A percentile compares a stretch with the other conserved stretches of the same genome.
These are phyloP conservation scores for Lasioglossum villosulum DNA, from an alignment of 2,888 invertebrate species.

Conservation along the genomic window DNA sequence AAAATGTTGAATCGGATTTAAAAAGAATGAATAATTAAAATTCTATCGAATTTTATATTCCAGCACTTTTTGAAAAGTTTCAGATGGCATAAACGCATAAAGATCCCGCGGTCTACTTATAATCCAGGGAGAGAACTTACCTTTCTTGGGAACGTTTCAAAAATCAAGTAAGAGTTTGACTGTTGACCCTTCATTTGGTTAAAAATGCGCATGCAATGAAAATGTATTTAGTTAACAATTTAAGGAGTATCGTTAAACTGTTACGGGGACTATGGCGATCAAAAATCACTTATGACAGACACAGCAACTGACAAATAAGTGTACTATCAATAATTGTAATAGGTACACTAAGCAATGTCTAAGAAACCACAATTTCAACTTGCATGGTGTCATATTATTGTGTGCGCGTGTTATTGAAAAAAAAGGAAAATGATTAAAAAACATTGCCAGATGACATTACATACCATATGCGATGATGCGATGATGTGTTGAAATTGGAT, in stretches of 20 bases:
- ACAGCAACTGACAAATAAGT: constrained; percentile 3
- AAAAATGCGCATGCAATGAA: constrained; percentile 76
- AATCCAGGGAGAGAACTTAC: constrained; percentile 69
- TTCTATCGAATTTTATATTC: too few species aligned
- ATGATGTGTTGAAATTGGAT: constrained; percentile 62
- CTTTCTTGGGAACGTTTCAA: constrained; percentile 62
- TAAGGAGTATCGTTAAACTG: constrained; percentile 5
- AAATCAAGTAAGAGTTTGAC: constrained; percentile 69
- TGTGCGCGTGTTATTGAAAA: background rate
- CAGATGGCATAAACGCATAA: too few species aligned
- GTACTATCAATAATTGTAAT: background rate
- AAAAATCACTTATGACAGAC: constrained; percentile 2
- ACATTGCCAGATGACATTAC: constrained; percentile 44
- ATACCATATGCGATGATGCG: constrained; percentile 68
- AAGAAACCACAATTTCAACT: background rate
- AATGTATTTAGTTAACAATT: constrained; percentile 69
- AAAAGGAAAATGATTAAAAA: background rate
- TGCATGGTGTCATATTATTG: background rate
- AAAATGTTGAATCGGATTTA: too few species aligned
- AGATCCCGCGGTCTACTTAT: too few species aligned
- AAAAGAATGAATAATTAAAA: too few species aligned
- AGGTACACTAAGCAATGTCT: background rate
- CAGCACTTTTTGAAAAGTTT: too few species aligned
- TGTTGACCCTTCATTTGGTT: constrained; percentile 74
- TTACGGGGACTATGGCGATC: background rate